Base-by-base conservation (phyloP, 2,113 vertebrate genomes). In the Erythrocercus mccallii region DNA sequence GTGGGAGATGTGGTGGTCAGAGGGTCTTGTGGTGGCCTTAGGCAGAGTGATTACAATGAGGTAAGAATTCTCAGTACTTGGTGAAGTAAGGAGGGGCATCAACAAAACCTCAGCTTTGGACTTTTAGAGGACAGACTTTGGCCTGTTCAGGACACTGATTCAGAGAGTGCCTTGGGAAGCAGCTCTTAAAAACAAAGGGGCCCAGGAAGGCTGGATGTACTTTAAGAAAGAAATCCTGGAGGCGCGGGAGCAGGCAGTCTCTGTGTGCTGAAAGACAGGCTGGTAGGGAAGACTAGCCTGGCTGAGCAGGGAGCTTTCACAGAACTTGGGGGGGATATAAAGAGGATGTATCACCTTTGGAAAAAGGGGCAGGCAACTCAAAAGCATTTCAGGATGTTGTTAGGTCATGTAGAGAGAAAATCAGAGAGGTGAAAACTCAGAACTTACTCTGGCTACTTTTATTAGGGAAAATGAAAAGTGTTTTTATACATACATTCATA, bases 21-120 rank as follows among this genome's bases (percentile, higher is more conserved):
- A 73, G 50, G 30, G n/a, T 31, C n/a, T n/a, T n/a, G n/a, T n/a
- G n/a, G n/a, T n/a, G n/a, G 18, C 30, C 10, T 73, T 64, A 48
- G n/a, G 19, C 35, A 70, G n/a, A 28, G 24, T 0, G 1, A n/a
- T 4, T 8, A 20, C 15, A 37, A 30, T 14, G 25, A 0, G 0
- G 3, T 56, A n/a, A 19, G 30, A 56, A 25, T 74, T 84, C 65
- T 73, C 28, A 38, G 5, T 54, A 40, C 12, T 56, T 73, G 20
- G 12, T 51, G n/a, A 56, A 40, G 28, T 47, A 54, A 47, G 12
- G 40, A n/a, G 50, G 3, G 23, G 3, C 48, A 47, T 27, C n/a
- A 56, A 33, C 28, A 38, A 62, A 73, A 65, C 12, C 28, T 47
- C 40, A 56, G 0, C 28, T 40, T 22, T 56, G 28, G 28, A 19